Evolutionary conservation across 2,888 invertebrate species (phyloP).

Genomic region (Deilephila elpenor): DNA sequence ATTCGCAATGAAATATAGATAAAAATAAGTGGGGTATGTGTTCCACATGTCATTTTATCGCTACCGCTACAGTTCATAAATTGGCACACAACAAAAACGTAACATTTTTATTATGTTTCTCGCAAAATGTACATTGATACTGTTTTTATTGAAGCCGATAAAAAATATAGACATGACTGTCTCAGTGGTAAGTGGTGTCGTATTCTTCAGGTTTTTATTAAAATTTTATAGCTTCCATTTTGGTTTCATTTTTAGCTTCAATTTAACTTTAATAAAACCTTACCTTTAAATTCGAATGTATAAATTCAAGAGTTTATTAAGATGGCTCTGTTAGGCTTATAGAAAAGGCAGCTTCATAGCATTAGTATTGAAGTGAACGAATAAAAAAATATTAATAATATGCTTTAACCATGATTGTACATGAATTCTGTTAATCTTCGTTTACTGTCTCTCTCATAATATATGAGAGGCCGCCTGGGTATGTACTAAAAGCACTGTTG

Average conservation of each 20-base stretch:
- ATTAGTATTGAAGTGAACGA: no score
- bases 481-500: no score
- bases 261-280: neutral
- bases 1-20: no score
- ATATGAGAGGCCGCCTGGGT: no score
- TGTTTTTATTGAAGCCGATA: slow-evolving; percentile 53
- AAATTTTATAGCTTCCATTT: slow-evolving; percentile 50
- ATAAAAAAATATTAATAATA: no score
- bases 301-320: neutral
- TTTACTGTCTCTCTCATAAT: neutral
- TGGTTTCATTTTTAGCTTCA: neutral
- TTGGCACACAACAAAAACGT: slow-evolving; percentile 41
- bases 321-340: neutral
- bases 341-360: no score
- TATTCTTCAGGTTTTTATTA: slow-evolving; percentile 48
- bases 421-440: neutral
- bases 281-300: neutral
- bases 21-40: neutral
- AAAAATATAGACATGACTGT: slow-evolving; percentile 64
- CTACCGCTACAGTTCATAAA: slow-evolving; percentile 42
- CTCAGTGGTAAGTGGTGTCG: slow-evolving; percentile 47
- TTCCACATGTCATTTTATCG: neutral
- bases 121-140: slow-evolving; percentile 51
- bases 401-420: neutral
- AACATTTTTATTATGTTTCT: slow-evolving; percentile 59